Evolutionary conservation across 2,888 invertebrate genomes (phyloP).

Genomic region (Drosophila tanythrix): DNA sequence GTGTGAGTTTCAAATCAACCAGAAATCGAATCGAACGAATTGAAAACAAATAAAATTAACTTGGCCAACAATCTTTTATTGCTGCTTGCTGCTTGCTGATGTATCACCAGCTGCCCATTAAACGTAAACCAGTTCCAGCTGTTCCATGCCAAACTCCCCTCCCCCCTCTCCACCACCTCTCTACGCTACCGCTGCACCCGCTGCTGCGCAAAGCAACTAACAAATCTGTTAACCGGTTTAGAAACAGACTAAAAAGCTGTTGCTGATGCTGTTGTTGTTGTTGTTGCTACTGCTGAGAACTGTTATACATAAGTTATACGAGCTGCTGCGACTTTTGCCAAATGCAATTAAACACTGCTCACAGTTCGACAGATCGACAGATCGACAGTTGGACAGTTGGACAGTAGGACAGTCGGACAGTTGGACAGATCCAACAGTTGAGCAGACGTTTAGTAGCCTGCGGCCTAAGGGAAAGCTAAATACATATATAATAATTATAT

Average conservation of each 20-base stretch:
- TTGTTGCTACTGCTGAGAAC: slow-evolving; percentile 42
- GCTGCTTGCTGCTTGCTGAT: slow-evolving; percentile 35
- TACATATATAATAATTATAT: slow-evolving; percentile 2
- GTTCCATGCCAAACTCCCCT: slow-evolving; percentile 3
- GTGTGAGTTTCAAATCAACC: slow-evolving; percentile 6
- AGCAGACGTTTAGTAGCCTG: slow-evolving; percentile 9
- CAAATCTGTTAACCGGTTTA: slow-evolving; percentile 67
- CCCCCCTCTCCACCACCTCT: neutral
- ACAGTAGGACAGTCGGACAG: slow-evolving; percentile 5
- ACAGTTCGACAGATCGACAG: slow-evolving; percentile 21
- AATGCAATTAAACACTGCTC: slow-evolving; percentile 57
- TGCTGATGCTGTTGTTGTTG: slow-evolving; percentile 15
- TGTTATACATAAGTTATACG: slow-evolving; percentile 50
- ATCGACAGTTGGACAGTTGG: slow-evolving; percentile 13
- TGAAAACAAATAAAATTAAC: slow-evolving; percentile 33
- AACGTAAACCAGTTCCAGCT: slow-evolving; percentile 59
- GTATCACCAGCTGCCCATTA: slow-evolving; percentile 66
- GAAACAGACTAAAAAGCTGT: slow-evolving; percentile 53
- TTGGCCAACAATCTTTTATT: slow-evolving; percentile 41
- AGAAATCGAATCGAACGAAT: slow-evolving; percentile 30
- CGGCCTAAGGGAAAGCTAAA: slow-evolving; percentile 44
- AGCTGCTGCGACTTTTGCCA: slow-evolving; percentile 30
- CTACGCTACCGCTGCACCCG: neutral
- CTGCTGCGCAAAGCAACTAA: slow-evolving; percentile 45
- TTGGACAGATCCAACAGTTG: slow-evolving; percentile 14